A percentile compares a stretch with the other conserved stretches of the same genome.
These are phyloP conservation scores for Tetheella fluctuosa DNA, from an alignment of 2,888 invertebrate genomes.

Conservation along the genomic window DNA sequence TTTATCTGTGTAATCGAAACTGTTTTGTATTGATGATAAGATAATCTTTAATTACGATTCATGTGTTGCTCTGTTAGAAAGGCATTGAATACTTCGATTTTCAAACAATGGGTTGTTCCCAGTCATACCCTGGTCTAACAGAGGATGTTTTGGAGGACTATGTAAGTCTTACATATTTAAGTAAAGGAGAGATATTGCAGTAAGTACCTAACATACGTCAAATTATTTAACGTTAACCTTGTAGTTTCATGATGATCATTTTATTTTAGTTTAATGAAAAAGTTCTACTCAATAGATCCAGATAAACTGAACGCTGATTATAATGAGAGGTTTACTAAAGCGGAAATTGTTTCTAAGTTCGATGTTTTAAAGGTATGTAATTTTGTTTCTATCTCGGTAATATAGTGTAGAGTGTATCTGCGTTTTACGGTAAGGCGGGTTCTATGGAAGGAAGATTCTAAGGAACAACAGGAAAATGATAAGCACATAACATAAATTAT, in stretches of 20 bases:
- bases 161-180: conserved; percentile 84
- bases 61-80: neutral
- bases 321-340: conserved; percentile 77
- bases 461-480: neutral
- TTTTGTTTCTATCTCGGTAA: neutral
- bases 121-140: conserved; percentile 78
- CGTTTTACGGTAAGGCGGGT: too few relatives aligned
- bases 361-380: conserved; percentile 85
- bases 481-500: neutral
- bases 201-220: conserved; percentile 68
- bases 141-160: conserved; percentile 85
- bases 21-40: conserved; percentile 26
- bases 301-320: conserved; percentile 69
- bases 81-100: neutral
- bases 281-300: conserved; percentile 79
- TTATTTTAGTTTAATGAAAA: conserved; percentile 82
- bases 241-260: neutral
- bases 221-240: neutral
- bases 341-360: conserved; percentile 84
- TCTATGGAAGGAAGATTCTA: too few relatives aligned
- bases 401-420: too few relatives aligned
- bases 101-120: conserved; percentile 74
- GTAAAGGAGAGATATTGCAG: conserved; percentile 85
- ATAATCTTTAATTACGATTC: conserved; percentile 20
- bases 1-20: conserved; percentile 13